Evolutionary conservation across 1,140 invertebrate species (phyloP).

Genomic region (Heliconius himera): DNA sequence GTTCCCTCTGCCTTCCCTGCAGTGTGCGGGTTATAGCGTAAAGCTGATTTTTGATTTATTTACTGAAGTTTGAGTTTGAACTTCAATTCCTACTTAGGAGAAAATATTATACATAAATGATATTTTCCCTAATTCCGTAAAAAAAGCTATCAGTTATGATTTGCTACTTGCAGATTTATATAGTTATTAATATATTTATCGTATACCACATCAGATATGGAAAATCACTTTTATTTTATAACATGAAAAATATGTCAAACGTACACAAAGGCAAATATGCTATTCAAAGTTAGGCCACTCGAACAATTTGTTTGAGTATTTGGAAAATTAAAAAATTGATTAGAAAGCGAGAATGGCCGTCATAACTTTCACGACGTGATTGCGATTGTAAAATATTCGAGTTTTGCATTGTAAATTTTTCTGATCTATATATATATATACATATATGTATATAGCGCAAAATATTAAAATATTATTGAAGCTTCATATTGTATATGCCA

Average conservation of each 20-base stretch:
- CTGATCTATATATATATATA: not conserved
- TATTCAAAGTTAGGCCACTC: not conserved
- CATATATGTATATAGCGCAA: no score
- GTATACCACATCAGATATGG: not conserved
- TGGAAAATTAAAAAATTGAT: conserved; percentile 16
- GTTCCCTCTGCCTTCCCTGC: no score
- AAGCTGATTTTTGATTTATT: no score
- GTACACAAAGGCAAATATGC: not conserved
- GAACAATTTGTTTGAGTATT: conserved; percentile 5
- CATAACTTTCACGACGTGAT: conserved; percentile 14
- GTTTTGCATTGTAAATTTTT: not conserved
- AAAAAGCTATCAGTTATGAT: no score
- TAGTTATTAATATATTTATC: not conserved
- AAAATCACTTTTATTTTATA: not conserved
- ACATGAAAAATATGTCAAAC: not conserved
- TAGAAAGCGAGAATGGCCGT: conserved; percentile 14
- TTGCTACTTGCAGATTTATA: no score
- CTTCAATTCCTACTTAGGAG: no score
- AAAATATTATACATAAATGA: no score
- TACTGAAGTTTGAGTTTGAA: no score
- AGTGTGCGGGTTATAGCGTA: no score
- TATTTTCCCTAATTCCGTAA: no score
- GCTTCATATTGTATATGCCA: no score
- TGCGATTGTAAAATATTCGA: conserved; percentile 3
- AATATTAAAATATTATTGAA: no score